These are phyloP conservation scores for Stegostoma tigrinum DNA, from an alignment of 2,113 vertebrate genomes.

Conservation along the genomic window DNA sequence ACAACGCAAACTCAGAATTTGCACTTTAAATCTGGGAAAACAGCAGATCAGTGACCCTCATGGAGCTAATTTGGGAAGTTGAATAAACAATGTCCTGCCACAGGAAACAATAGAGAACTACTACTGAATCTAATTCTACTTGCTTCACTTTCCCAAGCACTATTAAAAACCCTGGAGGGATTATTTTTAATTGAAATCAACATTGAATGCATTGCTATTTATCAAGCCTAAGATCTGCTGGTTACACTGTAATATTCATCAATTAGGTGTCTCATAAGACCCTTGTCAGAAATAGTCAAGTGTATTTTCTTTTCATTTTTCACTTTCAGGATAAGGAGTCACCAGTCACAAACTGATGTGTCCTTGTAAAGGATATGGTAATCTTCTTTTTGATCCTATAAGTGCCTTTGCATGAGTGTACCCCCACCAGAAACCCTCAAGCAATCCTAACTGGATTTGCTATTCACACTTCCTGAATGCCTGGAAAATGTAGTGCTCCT, in stretches of 20 bases:
- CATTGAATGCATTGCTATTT: background rate
- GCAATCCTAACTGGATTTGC: background rate
- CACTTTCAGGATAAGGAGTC: background rate
- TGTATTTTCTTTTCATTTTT: background rate
- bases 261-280: background rate
- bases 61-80: constrained; percentile 51
- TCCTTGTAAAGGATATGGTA: background rate
- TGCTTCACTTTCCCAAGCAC: constrained; percentile 44
- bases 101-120: constrained; percentile 51
- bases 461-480: background rate
- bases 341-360: background rate
- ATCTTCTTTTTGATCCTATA: background rate
- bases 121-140: constrained; percentile 45
- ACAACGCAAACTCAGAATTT: constrained; percentile 48
- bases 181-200: background rate
- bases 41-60: constrained; percentile 46
- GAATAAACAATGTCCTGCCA: constrained; percentile 48
- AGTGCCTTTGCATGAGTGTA: background rate
- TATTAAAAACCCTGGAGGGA: background rate
- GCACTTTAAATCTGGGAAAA: constrained; percentile 51
- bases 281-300: background rate
- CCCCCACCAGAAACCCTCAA: background rate
- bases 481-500: background rate
- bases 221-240: background rate
- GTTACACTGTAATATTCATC: background rate